phyloP scores from a whole-genome alignment of 1,140 invertebrate species.

The Aphelinus certus region DNA sequence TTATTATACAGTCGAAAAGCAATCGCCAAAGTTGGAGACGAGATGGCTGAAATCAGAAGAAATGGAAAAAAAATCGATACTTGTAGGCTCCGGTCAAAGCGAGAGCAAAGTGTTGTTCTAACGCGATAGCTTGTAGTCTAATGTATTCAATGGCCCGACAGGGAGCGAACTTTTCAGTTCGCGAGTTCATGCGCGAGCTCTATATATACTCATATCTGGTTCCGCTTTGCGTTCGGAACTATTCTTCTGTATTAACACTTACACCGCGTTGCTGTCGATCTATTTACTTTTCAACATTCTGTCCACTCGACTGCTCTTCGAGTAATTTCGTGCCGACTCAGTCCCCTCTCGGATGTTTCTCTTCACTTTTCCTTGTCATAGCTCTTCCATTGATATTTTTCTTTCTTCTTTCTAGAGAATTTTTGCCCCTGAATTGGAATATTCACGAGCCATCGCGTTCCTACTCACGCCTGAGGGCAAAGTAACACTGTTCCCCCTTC shows the following conservation, averaged over 20 bases:
- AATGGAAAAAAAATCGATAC: constrained; percentile 36
- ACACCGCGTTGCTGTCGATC: too few relatives aligned
- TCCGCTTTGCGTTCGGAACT: too few relatives aligned
- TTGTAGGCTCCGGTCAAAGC: constrained; percentile 41
- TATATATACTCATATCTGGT: too few relatives aligned
- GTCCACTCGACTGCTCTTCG: constrained; percentile 1
- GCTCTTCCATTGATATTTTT: constrained; percentile 2
- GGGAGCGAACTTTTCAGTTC: constrained; percentile 58
- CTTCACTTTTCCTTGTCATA: not conserved
- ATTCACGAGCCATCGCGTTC: constrained; percentile 25
- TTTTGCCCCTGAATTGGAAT: not conserved
- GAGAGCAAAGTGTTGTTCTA: not conserved
- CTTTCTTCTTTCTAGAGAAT: not conserved
- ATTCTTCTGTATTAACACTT: too few relatives aligned
- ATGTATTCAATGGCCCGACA: constrained; percentile 64
- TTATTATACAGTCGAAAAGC: too few relatives aligned
- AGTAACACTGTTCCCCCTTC: not conserved
- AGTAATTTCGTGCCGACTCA: constrained; percentile 37
- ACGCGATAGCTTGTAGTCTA: constrained; percentile 53
- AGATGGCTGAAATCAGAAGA: constrained; percentile 31
- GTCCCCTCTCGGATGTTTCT: constrained; percentile 25
- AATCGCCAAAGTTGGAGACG: not conserved
- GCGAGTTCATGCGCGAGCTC: constrained; percentile 24
- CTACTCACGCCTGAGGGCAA: not conserved
- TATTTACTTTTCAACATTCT: constrained; percentile 29